phyloP scores from a whole-genome alignment of 1,140 invertebrate genomes.

The Apis cerana region DNA sequence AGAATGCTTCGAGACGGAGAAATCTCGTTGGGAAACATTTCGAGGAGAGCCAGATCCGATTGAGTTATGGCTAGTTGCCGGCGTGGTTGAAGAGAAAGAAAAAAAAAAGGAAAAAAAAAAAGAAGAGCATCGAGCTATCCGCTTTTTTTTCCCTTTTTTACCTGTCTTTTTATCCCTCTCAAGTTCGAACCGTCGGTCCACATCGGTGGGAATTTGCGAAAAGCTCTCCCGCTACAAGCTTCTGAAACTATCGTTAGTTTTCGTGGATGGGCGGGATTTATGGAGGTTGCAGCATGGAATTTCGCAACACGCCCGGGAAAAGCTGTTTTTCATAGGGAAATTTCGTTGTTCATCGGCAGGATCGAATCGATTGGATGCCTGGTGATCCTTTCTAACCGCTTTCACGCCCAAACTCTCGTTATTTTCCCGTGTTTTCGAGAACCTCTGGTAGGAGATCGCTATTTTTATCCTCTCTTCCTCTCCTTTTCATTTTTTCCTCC shows the following conservation, averaged over 20 bases:
- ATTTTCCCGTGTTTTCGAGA: neutral
- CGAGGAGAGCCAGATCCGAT: conserved; percentile 30
- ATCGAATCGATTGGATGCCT: conserved; percentile 9
- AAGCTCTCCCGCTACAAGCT: conserved; percentile 42
- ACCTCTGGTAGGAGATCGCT: neutral
- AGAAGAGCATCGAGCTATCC: neutral
- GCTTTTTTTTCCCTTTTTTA: neutral
- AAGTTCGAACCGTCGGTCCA: conserved; percentile 8
- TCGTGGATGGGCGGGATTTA: conserved; percentile 38
- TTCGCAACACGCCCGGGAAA: conserved; percentile 32
- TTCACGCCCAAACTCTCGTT: neutral
- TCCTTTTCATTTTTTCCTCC: neutral
- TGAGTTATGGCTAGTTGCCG: conserved; percentile 48
- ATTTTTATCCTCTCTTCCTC: neutral
- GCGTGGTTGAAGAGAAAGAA: neutral
- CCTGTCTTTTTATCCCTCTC: neutral
- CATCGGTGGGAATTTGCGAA: conserved; percentile 45
- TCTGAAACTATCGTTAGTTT: conserved; percentile 45
- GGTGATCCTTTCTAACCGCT: neutral
- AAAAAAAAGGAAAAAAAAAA: neutral
- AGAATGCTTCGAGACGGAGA: conserved; percentile 22
- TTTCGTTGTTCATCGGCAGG: neutral
- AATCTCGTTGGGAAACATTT: conserved; percentile 41
- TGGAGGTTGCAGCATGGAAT: neutral
- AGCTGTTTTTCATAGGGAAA: conserved; percentile 39